Percentiles rank a stretch among this genome's conserved stretches.
phyloP scores from a whole-genome alignment of 2,888 invertebrate species.

The Rhagium mordax region DNA sequence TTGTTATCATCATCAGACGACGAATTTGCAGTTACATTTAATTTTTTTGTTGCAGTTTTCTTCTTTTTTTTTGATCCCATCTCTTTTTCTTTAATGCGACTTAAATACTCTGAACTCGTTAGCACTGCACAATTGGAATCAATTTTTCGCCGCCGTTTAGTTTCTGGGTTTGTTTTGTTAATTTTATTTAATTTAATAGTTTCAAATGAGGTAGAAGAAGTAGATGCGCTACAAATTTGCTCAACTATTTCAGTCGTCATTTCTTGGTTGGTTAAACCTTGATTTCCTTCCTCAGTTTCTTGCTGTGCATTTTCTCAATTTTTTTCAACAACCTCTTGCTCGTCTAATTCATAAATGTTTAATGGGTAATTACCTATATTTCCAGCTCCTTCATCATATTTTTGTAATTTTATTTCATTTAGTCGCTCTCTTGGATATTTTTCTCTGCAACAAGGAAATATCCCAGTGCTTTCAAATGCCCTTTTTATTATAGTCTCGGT shows the following conservation, averaged over 20 bases:
- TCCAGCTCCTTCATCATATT: neutral
- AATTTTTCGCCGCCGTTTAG: slow-evolving; percentile 22
- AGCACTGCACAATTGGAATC: slow-evolving; percentile 22
- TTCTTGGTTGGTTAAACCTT: neutral
- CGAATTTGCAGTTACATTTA: neutral
- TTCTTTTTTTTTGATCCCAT: slow-evolving; percentile 7
- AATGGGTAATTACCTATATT: too few relatives aligned
- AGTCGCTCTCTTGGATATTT: slow-evolving; percentile 33
- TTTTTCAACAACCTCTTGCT: neutral
- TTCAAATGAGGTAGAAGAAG: slow-evolving; percentile 32
- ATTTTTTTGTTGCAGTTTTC: slow-evolving; percentile 18
- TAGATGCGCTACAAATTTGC: slow-evolving; percentile 9
- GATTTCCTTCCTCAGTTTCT: neutral
- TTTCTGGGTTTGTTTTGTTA: slow-evolving; percentile 21
- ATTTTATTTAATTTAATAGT: slow-evolving; percentile 26
- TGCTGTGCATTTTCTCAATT: neutral
- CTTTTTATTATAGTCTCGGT: slow-evolving; percentile 33
- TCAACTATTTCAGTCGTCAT: neutral
- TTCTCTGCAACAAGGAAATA: slow-evolving; percentile 30
- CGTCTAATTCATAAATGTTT: neutral
- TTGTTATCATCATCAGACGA: neutral
- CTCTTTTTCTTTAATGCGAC: slow-evolving; percentile 16
- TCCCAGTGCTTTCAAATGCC: slow-evolving; percentile 27
- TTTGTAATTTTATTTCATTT: slow-evolving; percentile 25
- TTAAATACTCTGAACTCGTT: slow-evolving; percentile 30